These are phyloP conservation scores for Rhinophrynus dorsalis DNA, from an alignment of 2,797 vertebrate species.

Conservation along the genomic window DNA sequence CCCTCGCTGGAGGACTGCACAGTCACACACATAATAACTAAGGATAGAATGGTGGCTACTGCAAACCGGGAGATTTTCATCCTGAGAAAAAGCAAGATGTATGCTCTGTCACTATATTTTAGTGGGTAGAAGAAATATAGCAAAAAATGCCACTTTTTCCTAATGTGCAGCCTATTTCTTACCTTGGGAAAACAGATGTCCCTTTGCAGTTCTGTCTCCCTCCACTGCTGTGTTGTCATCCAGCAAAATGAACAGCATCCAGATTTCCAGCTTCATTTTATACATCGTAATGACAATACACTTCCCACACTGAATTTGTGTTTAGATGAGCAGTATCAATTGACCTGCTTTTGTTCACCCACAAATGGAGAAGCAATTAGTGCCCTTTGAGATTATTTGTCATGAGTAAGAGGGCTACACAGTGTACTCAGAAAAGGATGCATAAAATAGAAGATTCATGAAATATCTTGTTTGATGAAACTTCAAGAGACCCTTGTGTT, in stretches of 20 bases:
- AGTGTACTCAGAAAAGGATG: not conserved
- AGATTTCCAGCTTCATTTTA: conserved; percentile 33
- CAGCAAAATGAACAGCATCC: not conserved
- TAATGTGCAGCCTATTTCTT: not conserved
- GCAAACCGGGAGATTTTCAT: conserved; percentile 45
- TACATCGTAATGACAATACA: conserved; percentile 39
- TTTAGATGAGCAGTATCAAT: conserved; percentile 32
- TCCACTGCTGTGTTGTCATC: conserved; percentile 25
- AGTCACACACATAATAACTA: conserved; percentile 42
- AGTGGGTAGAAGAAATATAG: no score
- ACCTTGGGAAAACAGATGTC: conserved; percentile 19
- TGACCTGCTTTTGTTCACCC: conserved; percentile 25
- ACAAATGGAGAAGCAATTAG: conserved; percentile 30
- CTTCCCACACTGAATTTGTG: conserved; percentile 42
- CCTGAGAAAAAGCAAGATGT: conserved; percentile 25
- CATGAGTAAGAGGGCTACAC: conserved; percentile 17
- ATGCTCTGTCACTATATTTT: no score
- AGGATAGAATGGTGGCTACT: conserved; percentile 26
- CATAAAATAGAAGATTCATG: conserved; percentile 28
- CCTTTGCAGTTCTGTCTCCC: conserved; percentile 9
- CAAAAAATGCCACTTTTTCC: not conserved
- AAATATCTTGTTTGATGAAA: conserved; percentile 39
- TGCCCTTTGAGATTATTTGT: conserved; percentile 27
- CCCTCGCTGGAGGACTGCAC: conserved; percentile 47
- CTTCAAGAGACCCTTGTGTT: conserved; percentile 37